Conservation (phyloP, 2,888 invertebrate species). For the Lithophane leautieri region DNA sequence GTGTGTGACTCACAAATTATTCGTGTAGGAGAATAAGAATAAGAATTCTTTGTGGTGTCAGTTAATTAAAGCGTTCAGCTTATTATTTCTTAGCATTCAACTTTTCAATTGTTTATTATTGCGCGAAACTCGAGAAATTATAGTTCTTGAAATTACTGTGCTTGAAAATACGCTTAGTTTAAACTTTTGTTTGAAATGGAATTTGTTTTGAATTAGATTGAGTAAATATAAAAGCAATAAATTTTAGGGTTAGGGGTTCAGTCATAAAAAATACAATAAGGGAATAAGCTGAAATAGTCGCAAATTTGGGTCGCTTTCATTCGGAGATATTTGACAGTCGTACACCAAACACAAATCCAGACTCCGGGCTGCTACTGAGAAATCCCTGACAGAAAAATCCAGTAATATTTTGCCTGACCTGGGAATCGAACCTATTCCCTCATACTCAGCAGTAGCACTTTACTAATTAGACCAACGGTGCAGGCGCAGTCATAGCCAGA, state of each 20-base stretch:
- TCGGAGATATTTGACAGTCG: no score
- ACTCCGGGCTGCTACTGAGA: no score
- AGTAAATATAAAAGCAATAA: slow-evolving; percentile 22
- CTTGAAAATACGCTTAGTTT: slow-evolving; percentile 23
- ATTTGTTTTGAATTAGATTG: slow-evolving; percentile 32
- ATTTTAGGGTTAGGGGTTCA: neutral
- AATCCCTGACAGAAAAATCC: no score
- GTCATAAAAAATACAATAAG: neutral
- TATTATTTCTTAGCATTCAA: slow-evolving; percentile 49
- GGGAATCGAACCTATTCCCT: no score
- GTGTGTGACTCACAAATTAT: slow-evolving; percentile 55
- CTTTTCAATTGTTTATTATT: slow-evolving; percentile 55
- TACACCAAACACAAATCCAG: no score
- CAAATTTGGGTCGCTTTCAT: neutral
- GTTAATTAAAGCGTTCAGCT: slow-evolving; percentile 58
- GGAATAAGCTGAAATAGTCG: neutral
- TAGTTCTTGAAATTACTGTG: slow-evolving; percentile 43
- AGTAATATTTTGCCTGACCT: no score
- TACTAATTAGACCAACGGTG: no score
- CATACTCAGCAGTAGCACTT: no score
- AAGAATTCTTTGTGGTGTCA: slow-evolving; percentile 50
- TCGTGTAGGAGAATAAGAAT: slow-evolving; percentile 36
- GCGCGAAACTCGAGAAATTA: slow-evolving; percentile 35
- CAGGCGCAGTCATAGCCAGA: no score
- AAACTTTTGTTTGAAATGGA: slow-evolving; percentile 41